phyloP scores from a whole-genome alignment of 2,797 vertebrate species.

The Pipistrellus pipistrellus region DNA sequence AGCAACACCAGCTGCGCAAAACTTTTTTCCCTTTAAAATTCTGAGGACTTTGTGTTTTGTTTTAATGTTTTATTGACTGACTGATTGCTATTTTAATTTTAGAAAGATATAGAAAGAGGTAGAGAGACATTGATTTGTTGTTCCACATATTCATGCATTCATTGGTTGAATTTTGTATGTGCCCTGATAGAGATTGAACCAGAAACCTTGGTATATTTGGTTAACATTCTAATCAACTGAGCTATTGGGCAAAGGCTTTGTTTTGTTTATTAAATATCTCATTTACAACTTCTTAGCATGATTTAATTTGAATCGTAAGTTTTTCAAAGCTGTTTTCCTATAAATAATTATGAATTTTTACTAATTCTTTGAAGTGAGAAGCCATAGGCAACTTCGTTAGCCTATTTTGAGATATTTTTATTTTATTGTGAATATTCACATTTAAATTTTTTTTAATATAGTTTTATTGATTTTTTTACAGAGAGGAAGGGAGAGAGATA shows the following conservation, averaged over 20 bases:
- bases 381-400: background rate
- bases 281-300: background rate
- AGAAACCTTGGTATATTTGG: background rate
- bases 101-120: background rate
- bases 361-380: background rate
- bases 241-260: background rate
- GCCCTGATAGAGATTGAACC: background rate
- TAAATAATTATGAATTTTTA: conserved; percentile 45
- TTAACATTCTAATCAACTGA: background rate
- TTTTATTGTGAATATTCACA: conserved; percentile 20
- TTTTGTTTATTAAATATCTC: conserved; percentile 33
- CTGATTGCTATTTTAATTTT: background rate
- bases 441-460: background rate
- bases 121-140: background rate
- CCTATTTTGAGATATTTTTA: conserved; percentile 13
- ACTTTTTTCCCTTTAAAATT: background rate
- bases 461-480: no score
- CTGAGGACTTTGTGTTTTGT: background rate
- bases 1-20: no score
- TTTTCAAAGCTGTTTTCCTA: conserved; percentile 18
- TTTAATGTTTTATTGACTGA: background rate
- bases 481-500: no score
- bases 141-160: background rate
- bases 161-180: background rate
- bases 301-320: conserved; percentile 49